Conservation (phyloP, 2,888 invertebrate genomes). For the Microctonus brassicae region DNA sequence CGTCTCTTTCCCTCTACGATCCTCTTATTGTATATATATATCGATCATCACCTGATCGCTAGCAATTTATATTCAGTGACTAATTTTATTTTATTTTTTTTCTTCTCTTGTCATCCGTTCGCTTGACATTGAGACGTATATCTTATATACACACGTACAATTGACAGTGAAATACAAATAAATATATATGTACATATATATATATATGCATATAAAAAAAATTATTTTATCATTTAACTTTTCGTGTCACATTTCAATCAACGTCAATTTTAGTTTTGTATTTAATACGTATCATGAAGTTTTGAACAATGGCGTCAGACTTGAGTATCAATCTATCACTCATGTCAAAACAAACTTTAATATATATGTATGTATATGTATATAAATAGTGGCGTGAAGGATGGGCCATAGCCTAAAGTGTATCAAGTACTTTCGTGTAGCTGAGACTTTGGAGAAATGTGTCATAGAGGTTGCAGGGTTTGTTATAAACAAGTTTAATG, state of each 20-base stretch:
- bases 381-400: too few relatives aligned
- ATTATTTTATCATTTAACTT: background rate
- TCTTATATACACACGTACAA: background rate
- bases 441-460: background rate
- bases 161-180: background rate
- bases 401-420: background rate
- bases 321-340: conserved; percentile 23
- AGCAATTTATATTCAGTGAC: conserved; percentile 22
- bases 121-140: background rate
- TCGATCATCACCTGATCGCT: conserved; percentile 15
- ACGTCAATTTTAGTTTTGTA: background rate
- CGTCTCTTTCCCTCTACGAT: background rate
- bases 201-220: background rate
- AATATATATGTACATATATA: background rate
- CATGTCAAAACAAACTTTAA: conserved; percentile 11
- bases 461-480: conserved; percentile 6
- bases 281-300: background rate
- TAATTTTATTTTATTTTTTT: background rate
- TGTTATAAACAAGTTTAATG: conserved; percentile 20
- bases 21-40: background rate
- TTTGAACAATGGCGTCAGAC: conserved; percentile 13
- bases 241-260: background rate
- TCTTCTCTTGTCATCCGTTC: background rate
- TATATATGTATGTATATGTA: background rate
- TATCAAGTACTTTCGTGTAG: background rate